These are phyloP conservation scores for Tyrannus savana DNA, from an alignment of 2,113 vertebrate species.

Conservation along the genomic window DNA sequence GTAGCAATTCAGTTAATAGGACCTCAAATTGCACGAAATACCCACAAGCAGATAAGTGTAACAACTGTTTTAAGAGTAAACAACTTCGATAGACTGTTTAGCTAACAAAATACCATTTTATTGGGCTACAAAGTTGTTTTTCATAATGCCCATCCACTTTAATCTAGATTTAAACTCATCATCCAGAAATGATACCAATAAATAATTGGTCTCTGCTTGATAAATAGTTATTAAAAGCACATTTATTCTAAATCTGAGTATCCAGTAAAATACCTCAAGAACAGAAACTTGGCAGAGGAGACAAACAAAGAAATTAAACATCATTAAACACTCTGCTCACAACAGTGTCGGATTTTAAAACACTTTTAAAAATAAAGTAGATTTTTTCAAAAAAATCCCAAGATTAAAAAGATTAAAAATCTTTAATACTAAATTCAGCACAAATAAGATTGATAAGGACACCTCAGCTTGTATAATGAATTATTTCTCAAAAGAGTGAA, in stretches of 20 bases:
- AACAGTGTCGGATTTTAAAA: background rate
- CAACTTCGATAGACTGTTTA: background rate
- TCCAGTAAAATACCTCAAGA: background rate
- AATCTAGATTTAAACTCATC: background rate
- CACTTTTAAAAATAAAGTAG: background rate
- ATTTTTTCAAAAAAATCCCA: background rate
- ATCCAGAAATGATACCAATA: background rate
- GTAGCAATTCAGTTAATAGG: slow-evolving; percentile 17
- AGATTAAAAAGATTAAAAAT: background rate
- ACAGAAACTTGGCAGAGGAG: background rate
- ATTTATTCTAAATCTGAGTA: background rate
- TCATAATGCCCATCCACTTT: background rate
- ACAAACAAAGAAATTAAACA: background rate
- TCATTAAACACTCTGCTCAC: background rate
- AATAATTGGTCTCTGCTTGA: background rate
- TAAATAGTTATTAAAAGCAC: background rate
- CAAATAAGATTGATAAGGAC: background rate
- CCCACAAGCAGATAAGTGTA: background rate
- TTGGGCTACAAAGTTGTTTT: background rate
- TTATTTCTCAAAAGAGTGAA: background rate
- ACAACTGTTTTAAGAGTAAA: background rate
- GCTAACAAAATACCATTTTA: background rate
- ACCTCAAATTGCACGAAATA: background rate
- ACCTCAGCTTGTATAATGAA: background rate
- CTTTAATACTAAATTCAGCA: background rate